Conservation (phyloP, 2,888 invertebrate genomes). For the Apamea sordens region DNA sequence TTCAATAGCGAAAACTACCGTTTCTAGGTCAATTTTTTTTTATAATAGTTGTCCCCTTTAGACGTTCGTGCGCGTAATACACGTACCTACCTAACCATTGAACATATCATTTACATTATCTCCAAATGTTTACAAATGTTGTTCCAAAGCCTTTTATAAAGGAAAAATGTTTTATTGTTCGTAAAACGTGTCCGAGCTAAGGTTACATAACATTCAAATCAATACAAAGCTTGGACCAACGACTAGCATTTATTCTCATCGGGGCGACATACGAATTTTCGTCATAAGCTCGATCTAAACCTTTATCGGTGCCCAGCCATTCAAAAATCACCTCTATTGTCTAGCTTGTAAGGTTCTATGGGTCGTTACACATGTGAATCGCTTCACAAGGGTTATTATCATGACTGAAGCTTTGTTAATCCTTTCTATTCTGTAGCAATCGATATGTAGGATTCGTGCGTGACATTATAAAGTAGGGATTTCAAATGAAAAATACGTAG, state of each 20-base stretch:
- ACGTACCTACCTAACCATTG: background rate
- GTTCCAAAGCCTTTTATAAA: conserved; percentile 22
- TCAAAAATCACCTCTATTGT: conserved; percentile 59
- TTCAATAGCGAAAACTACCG: background rate
- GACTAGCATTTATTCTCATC: conserved; percentile 74
- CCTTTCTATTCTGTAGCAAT: conserved; percentile 72
- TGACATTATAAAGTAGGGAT: conserved; percentile 50
- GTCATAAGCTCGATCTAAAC: conserved; percentile 75
- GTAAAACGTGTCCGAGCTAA: conserved; percentile 37
- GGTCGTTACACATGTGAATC: conserved; percentile 43
- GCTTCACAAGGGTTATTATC: conserved; percentile 72
- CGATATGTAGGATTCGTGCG: conserved; percentile 67
- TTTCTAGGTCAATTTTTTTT: too few species aligned
- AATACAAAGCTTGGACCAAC: conserved; percentile 67
- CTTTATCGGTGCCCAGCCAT: conserved; percentile 56
- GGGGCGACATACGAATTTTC: conserved; percentile 74
- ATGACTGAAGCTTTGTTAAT: conserved; percentile 75
- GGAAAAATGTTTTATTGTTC: conserved; percentile 30
- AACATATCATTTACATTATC: conserved; percentile 15
- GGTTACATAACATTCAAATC: conserved; percentile 69
- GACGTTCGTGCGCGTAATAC: background rate
- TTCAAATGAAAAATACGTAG: conserved; percentile 47
- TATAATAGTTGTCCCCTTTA: background rate
- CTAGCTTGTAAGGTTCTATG: conserved; percentile 31
- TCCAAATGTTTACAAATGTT: conserved; percentile 29